A percentile compares a stretch with the other conserved stretches of the same genome.
These are phyloP conservation scores for Caenorhabditis virilis DNA, from an alignment of 2,888 invertebrate genomes.

Conservation along the genomic window DNA sequence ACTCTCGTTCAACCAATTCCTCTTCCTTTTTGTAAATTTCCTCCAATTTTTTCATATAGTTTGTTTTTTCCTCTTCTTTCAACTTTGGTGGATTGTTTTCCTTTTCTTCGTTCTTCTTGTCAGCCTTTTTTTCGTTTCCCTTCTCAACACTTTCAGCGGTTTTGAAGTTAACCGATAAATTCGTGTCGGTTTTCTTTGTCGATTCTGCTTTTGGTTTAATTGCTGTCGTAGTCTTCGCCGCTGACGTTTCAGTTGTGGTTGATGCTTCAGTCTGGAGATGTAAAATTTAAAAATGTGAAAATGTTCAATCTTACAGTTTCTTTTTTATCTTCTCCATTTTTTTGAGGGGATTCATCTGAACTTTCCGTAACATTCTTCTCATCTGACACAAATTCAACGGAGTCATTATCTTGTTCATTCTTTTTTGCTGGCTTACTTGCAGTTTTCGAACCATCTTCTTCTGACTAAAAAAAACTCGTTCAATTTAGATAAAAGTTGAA, in stretches of 20 bases:
- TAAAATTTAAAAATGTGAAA: too few species aligned
- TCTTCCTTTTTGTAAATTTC: constrained; percentile 43
- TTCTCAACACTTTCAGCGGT: constrained; percentile 28
- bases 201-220: constrained; percentile 5
- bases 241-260: neutral
- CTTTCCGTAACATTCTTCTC: constrained; percentile 24
- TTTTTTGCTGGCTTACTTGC: neutral
- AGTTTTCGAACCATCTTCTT: too few species aligned
- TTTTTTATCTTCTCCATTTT: neutral
- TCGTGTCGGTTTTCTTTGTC: constrained; percentile 15
- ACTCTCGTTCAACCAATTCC: constrained; percentile 26
- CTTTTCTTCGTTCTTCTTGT: too few species aligned
- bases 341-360: neutral
- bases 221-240: constrained; percentile 1
- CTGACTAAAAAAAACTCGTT: too few species aligned
- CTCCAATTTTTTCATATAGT: constrained; percentile 38
- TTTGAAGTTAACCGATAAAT: constrained; percentile 27
- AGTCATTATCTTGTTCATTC: neutral
- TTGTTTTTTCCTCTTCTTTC: constrained; percentile 29
- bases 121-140: too few species aligned
- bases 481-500: too few species aligned
- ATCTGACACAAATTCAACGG: constrained; percentile 30
- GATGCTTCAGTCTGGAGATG: neutral
- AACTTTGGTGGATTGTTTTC: too few species aligned
- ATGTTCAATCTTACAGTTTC: neutral